phyloP scores from a whole-genome alignment of 1,140 invertebrate species.

The Ganaspis sp. region DNA sequence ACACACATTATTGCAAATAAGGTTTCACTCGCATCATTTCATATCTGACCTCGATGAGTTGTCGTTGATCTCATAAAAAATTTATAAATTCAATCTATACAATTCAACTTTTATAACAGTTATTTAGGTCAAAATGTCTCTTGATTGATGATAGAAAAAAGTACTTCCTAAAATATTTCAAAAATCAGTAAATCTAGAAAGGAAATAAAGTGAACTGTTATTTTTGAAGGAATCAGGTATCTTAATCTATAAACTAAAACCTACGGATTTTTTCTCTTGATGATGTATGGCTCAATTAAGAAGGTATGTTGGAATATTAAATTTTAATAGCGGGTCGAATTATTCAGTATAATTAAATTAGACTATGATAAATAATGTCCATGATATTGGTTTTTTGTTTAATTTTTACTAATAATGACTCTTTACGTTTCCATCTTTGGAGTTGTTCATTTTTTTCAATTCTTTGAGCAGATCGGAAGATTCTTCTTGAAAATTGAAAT shows the following conservation, averaged over 20 bases:
- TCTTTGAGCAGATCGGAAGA: too few relatives aligned
- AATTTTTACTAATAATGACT: background rate
- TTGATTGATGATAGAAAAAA: conserved; percentile 8
- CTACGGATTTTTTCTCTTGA: background rate
- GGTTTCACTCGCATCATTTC: conserved; percentile 54
- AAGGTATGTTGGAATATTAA: background rate
- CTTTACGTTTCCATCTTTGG: too few relatives aligned
- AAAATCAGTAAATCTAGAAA: background rate
- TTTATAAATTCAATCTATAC: background rate
- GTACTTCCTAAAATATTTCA: background rate
- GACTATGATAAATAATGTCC: background rate
- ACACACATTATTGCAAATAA: conserved; percentile 55
- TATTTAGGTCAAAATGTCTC: background rate
- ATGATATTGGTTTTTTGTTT: background rate
- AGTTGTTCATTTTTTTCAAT: too few relatives aligned
- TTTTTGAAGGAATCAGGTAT: background rate
- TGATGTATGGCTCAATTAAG: background rate
- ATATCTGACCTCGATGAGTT: conserved; percentile 41
- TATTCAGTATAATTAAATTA: conserved; percentile 18
- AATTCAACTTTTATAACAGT: background rate
- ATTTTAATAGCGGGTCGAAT: conserved; percentile 33
- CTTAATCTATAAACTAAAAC: background rate
- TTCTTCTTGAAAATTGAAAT: too few relatives aligned
- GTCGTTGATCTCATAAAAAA: background rate
- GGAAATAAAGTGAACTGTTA: background rate